Conservation (phyloP, 2,888 invertebrate genomes). For the Caenorhabditis imperialis region DNA sequence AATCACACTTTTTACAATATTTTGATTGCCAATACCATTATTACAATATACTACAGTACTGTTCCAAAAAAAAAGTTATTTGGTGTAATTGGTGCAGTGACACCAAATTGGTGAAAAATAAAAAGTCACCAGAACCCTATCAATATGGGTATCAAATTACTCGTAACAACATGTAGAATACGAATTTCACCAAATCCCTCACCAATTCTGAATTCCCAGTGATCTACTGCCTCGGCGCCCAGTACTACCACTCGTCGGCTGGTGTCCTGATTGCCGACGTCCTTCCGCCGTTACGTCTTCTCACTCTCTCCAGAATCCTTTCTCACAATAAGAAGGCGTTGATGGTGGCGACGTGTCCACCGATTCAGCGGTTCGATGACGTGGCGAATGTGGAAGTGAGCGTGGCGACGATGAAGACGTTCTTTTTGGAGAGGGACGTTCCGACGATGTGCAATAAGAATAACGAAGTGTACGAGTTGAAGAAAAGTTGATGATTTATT, state of each 20-base stretch:
- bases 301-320: slow-evolving; percentile 46
- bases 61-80: too few species aligned
- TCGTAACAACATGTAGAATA: too few species aligned
- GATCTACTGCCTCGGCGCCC: slow-evolving; percentile 47
- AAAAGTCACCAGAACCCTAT: too few species aligned
- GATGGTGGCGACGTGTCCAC: slow-evolving; percentile 13
- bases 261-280: slow-evolving; percentile 38
- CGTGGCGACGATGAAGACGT: slow-evolving; percentile 45
- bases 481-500: slow-evolving; percentile 9
- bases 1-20: too few species aligned
- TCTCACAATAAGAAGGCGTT: slow-evolving; percentile 48
- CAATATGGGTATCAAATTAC: too few species aligned
- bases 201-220: slow-evolving; percentile 21
- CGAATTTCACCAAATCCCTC: not conserved
- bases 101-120: too few species aligned
- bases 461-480: slow-evolving; percentile 37
- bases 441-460: slow-evolving; percentile 19
- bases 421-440: slow-evolving; percentile 46
- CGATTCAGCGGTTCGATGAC: slow-evolving; percentile 18
- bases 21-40: too few species aligned
- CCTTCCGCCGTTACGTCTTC: slow-evolving; percentile 24
- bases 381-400: slow-evolving; percentile 14
- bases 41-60: too few species aligned
- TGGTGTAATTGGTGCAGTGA: too few species aligned
- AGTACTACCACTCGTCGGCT: slow-evolving; percentile 47